A percentile compares a stretch with the other conserved stretches of the same genome.
phyloP scores from a whole-genome alignment of 2,888 invertebrate genomes.

The Heliconius hortense region DNA sequence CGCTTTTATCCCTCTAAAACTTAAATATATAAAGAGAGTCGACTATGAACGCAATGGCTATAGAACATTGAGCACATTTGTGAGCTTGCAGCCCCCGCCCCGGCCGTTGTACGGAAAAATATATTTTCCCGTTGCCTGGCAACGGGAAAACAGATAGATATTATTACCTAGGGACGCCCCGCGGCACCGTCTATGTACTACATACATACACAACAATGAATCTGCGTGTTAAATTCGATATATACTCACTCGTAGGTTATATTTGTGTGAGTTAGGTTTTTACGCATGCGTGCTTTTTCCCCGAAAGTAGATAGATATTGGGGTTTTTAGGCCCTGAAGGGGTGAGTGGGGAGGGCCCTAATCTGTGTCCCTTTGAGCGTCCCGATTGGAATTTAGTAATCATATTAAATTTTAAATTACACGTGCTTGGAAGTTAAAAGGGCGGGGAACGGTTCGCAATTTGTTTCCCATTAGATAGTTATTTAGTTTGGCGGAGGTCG shows the following conservation, averaged over 20 bases:
- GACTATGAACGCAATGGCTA: no score
- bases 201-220: slow-evolving; percentile 48
- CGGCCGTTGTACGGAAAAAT: slow-evolving; percentile 59
- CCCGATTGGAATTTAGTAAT: slow-evolving; percentile 81
- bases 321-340: slow-evolving; percentile 72
- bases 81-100: slow-evolving; percentile 50
- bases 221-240: slow-evolving; percentile 64
- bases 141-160: slow-evolving; percentile 72
- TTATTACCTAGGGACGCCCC: slow-evolving; percentile 65
- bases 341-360: slow-evolving; percentile 66
- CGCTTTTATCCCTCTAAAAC: background rate
- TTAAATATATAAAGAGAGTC: slow-evolving; percentile 35
- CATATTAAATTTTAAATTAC: slow-evolving; percentile 82
- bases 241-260: slow-evolving; percentile 54
- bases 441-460: slow-evolving; percentile 60
- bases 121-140: slow-evolving; percentile 70
- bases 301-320: slow-evolving; percentile 77
- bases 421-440: slow-evolving; percentile 73
- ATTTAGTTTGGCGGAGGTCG: slow-evolving; percentile 47
- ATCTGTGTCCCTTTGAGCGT: slow-evolving; percentile 78
- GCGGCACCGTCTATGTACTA: slow-evolving; percentile 53
- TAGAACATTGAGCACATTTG: slow-evolving; percentile 50
- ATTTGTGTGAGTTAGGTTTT: slow-evolving; percentile 72
- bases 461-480: slow-evolving; percentile 75
- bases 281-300: slow-evolving; percentile 79